Percentiles rank a stretch among this genome's conserved stretches.
Evolutionary conservation across 2,888 invertebrate species (phyloP).

Genomic region (Octonoba sinensis): DNA sequence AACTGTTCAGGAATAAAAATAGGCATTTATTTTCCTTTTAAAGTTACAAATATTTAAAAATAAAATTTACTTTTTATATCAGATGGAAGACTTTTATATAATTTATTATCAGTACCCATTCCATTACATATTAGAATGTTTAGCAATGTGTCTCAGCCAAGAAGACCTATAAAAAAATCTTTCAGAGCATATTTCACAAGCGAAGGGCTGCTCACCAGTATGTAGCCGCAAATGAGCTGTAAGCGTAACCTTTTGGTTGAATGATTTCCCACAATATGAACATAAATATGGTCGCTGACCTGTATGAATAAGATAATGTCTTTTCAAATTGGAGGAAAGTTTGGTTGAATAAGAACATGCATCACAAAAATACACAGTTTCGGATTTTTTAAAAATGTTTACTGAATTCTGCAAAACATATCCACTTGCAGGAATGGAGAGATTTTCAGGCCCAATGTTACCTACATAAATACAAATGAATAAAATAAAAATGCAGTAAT

Average conservation of each 20-base stretch:
- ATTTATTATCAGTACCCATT: neutral
- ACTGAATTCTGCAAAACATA: too few relatives aligned
- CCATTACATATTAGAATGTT: constrained; percentile 11
- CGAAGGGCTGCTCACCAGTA: constrained; percentile 42
- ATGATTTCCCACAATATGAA: constrained; percentile 39
- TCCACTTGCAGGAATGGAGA: neutral
- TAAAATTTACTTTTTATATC: neutral
- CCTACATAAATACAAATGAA: neutral
- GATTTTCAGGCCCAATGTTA: neutral
- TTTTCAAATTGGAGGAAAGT: constrained; percentile 27
- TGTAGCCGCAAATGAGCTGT: constrained; percentile 35
- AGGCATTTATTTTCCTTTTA: neutral
- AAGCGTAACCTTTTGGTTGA: constrained; percentile 51
- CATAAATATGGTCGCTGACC: constrained; percentile 37
- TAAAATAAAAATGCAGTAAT: neutral
- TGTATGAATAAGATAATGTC: constrained; percentile 53
- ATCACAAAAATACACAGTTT: constrained; percentile 21
- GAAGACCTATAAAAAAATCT: constrained; percentile 22
- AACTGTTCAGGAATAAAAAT: neutral
- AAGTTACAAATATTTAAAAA: neutral
- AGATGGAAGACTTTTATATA: neutral
- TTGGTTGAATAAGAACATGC: constrained; percentile 31
- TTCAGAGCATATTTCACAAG: constrained; percentile 22
- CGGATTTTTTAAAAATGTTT: constrained; percentile 1
- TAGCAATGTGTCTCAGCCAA: constrained; percentile 14